Percentiles rank a stretch among this genome's conserved stretches.
Evolutionary conservation across 2,888 invertebrate species (phyloP).

Genomic region (Fissipunctia ypsillon): DNA sequence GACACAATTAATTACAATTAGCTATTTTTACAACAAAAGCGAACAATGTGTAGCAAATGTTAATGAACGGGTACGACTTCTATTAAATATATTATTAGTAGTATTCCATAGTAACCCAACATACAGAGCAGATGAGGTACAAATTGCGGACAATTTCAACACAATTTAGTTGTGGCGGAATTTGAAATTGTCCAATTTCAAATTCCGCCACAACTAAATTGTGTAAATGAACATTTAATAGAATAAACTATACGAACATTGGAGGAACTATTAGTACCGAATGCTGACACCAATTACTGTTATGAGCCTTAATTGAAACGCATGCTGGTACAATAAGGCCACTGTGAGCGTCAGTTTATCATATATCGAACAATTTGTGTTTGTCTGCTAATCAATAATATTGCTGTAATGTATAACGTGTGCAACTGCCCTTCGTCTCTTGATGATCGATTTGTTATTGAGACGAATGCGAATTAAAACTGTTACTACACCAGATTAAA

Average conservation of each 20-base stretch:
- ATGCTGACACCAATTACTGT: constrained; percentile 82
- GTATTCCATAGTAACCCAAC: constrained; percentile 5
- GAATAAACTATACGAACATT: constrained; percentile 57
- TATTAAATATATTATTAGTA: not conserved
- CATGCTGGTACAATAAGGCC: constrained; percentile 77
- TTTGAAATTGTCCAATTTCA: too few species aligned
- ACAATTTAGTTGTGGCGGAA: too few species aligned
- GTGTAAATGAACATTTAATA: constrained; percentile 61
- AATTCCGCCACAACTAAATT: constrained; percentile 57
- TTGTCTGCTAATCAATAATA: constrained; percentile 70
- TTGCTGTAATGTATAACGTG: constrained; percentile 62
- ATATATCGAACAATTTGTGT: constrained; percentile 71
- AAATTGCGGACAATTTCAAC: constrained; percentile 42
- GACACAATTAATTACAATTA: constrained; percentile 17
- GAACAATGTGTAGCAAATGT: not conserved
- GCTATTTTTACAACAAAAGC: not conserved
- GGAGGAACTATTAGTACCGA: constrained; percentile 55
- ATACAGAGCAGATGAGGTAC: constrained; percentile 14
- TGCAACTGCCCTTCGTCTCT: constrained; percentile 55
- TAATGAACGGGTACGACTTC: not conserved
- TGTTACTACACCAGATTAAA: not conserved
- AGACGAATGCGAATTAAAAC: constrained; percentile 33
- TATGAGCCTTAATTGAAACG: constrained; percentile 87
- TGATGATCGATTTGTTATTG: constrained; percentile 55
- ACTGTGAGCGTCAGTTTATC: constrained; percentile 64